Evolutionary conservation across 2,888 invertebrate species (phyloP), one percentile per base, ranked within the genome.

Genomic region (Crepidodera aurea): DNA sequence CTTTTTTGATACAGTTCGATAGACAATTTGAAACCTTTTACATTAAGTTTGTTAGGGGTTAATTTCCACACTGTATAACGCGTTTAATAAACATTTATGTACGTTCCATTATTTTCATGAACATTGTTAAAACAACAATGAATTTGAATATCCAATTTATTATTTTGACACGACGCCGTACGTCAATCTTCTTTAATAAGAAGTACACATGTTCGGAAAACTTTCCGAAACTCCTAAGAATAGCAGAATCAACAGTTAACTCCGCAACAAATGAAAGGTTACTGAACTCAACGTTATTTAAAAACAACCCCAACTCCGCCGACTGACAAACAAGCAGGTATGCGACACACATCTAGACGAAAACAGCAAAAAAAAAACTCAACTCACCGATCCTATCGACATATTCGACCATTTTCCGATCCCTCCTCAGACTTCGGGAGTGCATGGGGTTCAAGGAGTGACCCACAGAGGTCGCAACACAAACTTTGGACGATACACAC

Each of bases 351-450:
- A 42, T 54, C 27, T 27, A 13, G 40, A 42, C 18, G 42, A 42
- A 42, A 39, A 34, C 37, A 5, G n/a, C n/a, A 40, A 54, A 12
- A 46, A 34, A 40, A 27, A 15, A n/a, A 19, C 27, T 25, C 10
- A 60, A 78, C 78, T 78, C 74, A 78, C 78, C 79, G 69, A 79
- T 79, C 70, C 77, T 76, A 71, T 79, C 78, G 69, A 77, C 72
- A 72, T 76, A 77, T 70, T 78, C 78, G 63, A 75, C 77, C 77
- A 77, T 78, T 69, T 67, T 68, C 62, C 56, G 46, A 62, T 54
- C 60, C 27, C 48, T 55, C 48, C 15, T 53, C 22, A 53, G 37
- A 50, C 61, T 62, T 39, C 62, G 62, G 48, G 62, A 57, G 15
- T 55, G 34, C 54, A 67, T 64, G 46, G 29, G 51, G 55, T 69